A percentile compares a stretch with the other conserved stretches of the same genome.
phyloP scores from a whole-genome alignment of 2,797 vertebrate species.

The Chanos chanos region DNA sequence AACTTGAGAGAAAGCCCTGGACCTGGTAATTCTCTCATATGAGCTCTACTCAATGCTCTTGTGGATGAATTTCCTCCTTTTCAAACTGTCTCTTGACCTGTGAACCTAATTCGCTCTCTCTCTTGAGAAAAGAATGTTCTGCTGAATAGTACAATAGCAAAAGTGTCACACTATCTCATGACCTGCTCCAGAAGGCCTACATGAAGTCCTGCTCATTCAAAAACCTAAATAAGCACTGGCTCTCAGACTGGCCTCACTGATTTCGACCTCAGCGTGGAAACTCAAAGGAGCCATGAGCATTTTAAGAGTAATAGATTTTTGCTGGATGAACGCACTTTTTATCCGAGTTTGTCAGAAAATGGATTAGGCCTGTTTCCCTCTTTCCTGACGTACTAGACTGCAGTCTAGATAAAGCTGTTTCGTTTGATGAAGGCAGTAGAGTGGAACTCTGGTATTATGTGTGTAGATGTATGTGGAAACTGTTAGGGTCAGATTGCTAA shows the following conservation, averaged over 20 bases:
- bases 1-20: background rate
- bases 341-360: slow-evolving; percentile 1
- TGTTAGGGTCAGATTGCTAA: no score
- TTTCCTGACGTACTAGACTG: slow-evolving; percentile 10
- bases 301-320: no score
- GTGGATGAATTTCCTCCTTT: slow-evolving; percentile 1
- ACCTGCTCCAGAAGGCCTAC: background rate
- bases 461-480: no score
- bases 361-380: slow-evolving; percentile 4
- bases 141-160: slow-evolving; percentile 11
- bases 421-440: background rate
- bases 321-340: background rate
- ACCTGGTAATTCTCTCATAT: background rate
- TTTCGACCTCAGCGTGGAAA: no score
- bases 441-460: no score
- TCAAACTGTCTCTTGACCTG: slow-evolving; percentile 5
- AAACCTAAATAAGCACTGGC: background rate
- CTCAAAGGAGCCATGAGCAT: no score
- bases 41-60: background rate
- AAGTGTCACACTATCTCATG: background rate
- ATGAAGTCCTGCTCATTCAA: background rate
- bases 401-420: background rate
- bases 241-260: no score
- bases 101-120: slow-evolving; percentile 14
- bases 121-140: slow-evolving; percentile 5